These are phyloP conservation scores for Aselliscus stoliczkanus DNA, from an alignment of 2,797 vertebrate species.

Conservation along the genomic window DNA sequence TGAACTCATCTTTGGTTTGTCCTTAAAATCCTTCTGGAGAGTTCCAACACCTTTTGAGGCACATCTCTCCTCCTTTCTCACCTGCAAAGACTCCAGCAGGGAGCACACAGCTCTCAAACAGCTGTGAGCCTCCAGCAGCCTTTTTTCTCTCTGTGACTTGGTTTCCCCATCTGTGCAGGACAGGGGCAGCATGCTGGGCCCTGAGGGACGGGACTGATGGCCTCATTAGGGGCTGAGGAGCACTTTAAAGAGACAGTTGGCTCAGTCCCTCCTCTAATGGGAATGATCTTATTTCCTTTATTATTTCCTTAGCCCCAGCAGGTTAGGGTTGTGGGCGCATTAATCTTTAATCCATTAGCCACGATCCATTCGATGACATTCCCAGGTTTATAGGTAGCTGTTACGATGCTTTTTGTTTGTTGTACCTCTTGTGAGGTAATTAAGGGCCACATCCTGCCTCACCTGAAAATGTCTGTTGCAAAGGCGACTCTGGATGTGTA, in stretches of 20 bases:
- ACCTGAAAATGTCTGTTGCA: neutral
- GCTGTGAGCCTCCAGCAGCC: rapidly evolving
- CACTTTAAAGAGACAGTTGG: neutral
- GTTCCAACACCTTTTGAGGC: neutral
- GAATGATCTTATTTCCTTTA: neutral
- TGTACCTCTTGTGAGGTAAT: neutral
- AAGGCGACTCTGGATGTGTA: neutral
- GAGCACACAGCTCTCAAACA: neutral
- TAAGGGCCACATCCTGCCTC: neutral
- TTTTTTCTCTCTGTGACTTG: neutral
- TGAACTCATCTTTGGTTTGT: neutral
- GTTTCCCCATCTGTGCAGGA: neutral
- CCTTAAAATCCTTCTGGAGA: neutral
- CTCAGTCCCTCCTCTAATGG: neutral
- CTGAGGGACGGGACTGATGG: neutral
- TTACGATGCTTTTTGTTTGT: neutral
- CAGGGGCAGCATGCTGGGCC: neutral
- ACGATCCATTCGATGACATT: neutral
- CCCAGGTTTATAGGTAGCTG: neutral
- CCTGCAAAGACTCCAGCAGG: neutral
- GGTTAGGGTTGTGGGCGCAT: neutral
- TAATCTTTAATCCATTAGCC: neutral
- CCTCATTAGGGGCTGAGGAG: neutral
- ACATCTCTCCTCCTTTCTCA: neutral
- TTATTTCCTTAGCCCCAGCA: neutral